Base-by-base conservation (phyloP, 2,797 vertebrate species). In the Epinephelus awoara region DNA sequence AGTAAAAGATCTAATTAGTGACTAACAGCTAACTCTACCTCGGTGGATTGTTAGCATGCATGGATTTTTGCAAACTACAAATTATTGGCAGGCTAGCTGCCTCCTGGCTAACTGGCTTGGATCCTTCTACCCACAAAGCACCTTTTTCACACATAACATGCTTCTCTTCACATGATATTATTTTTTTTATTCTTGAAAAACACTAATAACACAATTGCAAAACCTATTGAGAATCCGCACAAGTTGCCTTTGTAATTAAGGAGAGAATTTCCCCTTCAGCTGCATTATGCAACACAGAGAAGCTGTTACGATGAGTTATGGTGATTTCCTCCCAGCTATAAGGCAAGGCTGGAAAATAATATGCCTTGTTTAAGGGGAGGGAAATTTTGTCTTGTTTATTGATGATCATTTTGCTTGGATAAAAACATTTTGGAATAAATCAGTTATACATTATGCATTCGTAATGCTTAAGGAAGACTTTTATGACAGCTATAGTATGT, bases 141-240 rank as follows among this genome's bases (percentile, higher is more conserved):
- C 84, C 80, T 83, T 88, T 88, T 87, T 81, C 78, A 89, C 88
- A 88, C 88, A 63, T 88, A 79, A 85, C 75, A 70, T 72, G 72
- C 79, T 84, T 86, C 66, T 85, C 63, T 78, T 80, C 62, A 62
- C 70, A 66, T 80, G 75, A 49, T 67, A 63, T 75, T 72, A 82
- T 84, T 57, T 52, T 18, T 49, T 18, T 49, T 49, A 67, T 85
- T 86, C 67, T 59, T 58, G 34, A 79, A 80, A 29, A 81, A 85
- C 83, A 69, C 54, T 46, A 75, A 67, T 76, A 71, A 77, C 74
- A 84, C 71, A 84, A 75, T 76, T 67, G 66, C 65, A 71, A 69
- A 73, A 80, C 77, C 82, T 72, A 69, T 73, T 77, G 54, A 61
- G 25, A 67, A 62, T 59, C 49, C 8, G 18, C 55, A 77, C 56